These are phyloP conservation scores for Anolis apletophallus DNA, from an alignment of 2,797 vertebrate genomes.

Conservation along the genomic window DNA sequence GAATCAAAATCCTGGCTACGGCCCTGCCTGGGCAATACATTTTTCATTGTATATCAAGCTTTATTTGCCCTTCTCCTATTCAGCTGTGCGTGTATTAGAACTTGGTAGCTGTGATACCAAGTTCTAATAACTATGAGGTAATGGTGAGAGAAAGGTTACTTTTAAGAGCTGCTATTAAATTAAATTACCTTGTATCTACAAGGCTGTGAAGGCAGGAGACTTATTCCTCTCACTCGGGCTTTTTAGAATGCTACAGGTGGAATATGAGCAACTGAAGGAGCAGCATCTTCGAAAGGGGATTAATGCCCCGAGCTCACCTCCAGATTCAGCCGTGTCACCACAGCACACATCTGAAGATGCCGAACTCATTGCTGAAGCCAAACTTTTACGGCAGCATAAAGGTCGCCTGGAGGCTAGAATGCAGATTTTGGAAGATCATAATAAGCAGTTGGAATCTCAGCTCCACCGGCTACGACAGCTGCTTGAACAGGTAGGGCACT, in stretches of 20 bases:
- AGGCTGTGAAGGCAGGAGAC: not conserved
- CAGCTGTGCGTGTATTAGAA: not conserved
- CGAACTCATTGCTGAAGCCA: slow-evolving; percentile 95
- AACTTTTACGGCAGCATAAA: slow-evolving; percentile 95
- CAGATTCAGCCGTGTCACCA: slow-evolving; percentile 79
- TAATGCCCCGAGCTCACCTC: slow-evolving; percentile 76
- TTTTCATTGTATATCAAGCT: no score
- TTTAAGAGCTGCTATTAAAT: not conserved
- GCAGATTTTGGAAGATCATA: slow-evolving; percentile 98
- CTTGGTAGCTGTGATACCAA: slow-evolving; percentile 4
- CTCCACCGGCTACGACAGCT: slow-evolving; percentile 93
- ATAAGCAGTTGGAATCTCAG: slow-evolving; percentile 97
- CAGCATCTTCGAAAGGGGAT: slow-evolving; percentile 86
- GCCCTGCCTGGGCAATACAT: not conserved
- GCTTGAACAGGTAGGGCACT: slow-evolving; percentile 89
- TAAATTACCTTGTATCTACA: not conserved
- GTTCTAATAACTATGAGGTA: not conserved
- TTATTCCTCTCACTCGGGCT: slow-evolving; percentile 15
- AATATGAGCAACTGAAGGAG: slow-evolving; percentile 93
- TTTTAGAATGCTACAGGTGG: slow-evolving; percentile 87
- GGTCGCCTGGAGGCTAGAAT: slow-evolving; percentile 95
- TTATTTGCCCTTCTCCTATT: not conserved
- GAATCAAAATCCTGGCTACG: no score
- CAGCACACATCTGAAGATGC: slow-evolving; percentile 86
- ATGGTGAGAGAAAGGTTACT: not conserved